Evolutionary conservation across 2,797 vertebrate species (phyloP), one percentile per base, ranked within the genome.

Genomic region (Otolemur crassicaudatus): DNA sequence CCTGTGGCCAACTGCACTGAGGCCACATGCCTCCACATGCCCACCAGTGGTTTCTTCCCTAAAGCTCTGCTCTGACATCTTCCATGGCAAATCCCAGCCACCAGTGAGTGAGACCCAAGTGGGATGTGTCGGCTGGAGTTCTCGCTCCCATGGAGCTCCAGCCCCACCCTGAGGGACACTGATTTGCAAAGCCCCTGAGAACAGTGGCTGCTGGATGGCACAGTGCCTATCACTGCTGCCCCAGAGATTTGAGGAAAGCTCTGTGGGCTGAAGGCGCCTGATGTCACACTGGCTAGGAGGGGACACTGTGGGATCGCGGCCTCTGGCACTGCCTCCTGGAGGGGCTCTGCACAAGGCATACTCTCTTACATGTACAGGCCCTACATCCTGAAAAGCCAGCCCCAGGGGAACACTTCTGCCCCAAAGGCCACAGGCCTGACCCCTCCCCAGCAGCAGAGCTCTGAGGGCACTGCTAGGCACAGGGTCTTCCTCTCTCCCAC

Each of bases 81-180:
- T 8, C 19, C 0, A 0, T 12, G 19, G 25, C 19, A 34, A 82
- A 8, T 61, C 16, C 58, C 25, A 14, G 1, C 4, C 1, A 6
- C 8, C 13, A 17, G 34, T 37, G 1, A 9, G 27, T 2, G 0
- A 13, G n/a, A 25, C 7, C 8, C 31, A 58, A 23, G 43, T 27
- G 37, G 23, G 61, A 43, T 4, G 49, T 53, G 49, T 53, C 3
- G 13, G 49, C 49, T 53, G 49, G 49, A 53, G 49, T 53, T 53
- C 49, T 17, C 17, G 23, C 25, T 58, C 61, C 37, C 19, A 3
- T 12, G 3, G 16, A 58, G 31, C 27, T 14, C 87, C 25, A 6
- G 37, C 23, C 40, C 53, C 22, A 2, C 23, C 13, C 23, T 7
- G 1, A 14, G 25, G 77, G 53, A 23, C 53, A 37, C 14, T 25